Evolutionary conservation across 2,888 invertebrate genomes (phyloP), one percentile per base, ranked within the genome.

Genomic region (Priocnemis perturbator): DNA sequence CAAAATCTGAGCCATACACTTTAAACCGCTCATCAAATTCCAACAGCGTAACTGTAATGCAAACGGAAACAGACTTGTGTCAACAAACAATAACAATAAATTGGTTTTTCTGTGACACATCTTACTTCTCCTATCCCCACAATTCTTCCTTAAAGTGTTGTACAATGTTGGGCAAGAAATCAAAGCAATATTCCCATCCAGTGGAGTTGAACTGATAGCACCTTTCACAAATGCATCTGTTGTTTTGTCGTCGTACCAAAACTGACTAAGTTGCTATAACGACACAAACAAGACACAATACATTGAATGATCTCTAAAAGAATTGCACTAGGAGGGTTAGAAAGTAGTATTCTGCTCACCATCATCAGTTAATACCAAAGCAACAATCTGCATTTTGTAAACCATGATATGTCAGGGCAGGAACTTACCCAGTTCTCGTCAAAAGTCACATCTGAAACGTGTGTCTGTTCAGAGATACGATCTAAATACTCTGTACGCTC

Each of bases 241-340:
- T 0, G 98, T 98, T 2, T 91, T 88, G 50, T 95, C 94, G 83
- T 95, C 94, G 85, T 99, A 99, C 98, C 98, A 99, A 90, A 99
- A 98, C 90, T 98, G 98, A 86, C 98, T 98, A 50, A 98, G 90
- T 96, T 98, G 97, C 98, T 97, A 89, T 9, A 91, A 90, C 73
- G 64, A 82, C 77, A 48, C 47, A 44, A 57, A 61, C 26, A 45
- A 9, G 30, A 57, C 4, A 69, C 67, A 57, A 52, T 53, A n/a
- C n/a, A 50, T 59, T 60, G 21, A 20, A 23, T 19, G 47, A 47
- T 14, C 14, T 56, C 21, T 30, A 58, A 26, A 44, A 26, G 5
- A 17, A n/a, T 2, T 1, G n/a, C n/a, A n/a, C n/a, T n/a, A n/a
- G n/a, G n/a, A 5, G 0, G 30, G 52, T 30, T 50, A 53, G 20